These are phyloP conservation scores for Arnoldichthys spilopterus DNA, from an alignment of 2,797 vertebrate genomes.

Conservation along the genomic window DNA sequence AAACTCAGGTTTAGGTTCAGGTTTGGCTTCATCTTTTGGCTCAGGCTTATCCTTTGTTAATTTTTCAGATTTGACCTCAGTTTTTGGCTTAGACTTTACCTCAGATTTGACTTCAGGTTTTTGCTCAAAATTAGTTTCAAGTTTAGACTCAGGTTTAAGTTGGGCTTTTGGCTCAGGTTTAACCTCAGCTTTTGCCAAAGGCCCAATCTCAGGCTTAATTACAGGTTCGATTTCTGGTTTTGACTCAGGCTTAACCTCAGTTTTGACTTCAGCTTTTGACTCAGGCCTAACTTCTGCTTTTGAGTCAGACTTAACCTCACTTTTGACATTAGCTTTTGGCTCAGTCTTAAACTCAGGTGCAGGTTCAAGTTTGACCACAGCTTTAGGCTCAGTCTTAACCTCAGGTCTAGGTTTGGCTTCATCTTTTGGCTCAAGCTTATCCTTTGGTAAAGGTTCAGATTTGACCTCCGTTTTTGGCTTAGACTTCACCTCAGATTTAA, in stretches of 20 bases:
- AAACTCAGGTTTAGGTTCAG: background rate
- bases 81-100: slow-evolving; percentile 45
- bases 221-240: slow-evolving; percentile 60
- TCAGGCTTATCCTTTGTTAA: slow-evolving; percentile 55
- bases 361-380: slow-evolving; percentile 50
- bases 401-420: background rate
- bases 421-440: slow-evolving; percentile 17
- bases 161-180: background rate
- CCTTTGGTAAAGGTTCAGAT: slow-evolving; percentile 61
- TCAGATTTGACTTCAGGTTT: slow-evolving; percentile 4
- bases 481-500: background rate
- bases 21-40: background rate
- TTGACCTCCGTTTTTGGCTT: slow-evolving; percentile 51
- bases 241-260: slow-evolving; percentile 28
- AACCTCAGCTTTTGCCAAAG: slow-evolving; percentile 55
- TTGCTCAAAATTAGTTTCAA: background rate
- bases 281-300: slow-evolving; percentile 60
- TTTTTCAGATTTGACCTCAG: slow-evolving; percentile 53
- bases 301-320: no score
- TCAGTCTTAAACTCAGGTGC: background rate
- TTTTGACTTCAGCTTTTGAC: background rate
- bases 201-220: slow-evolving; percentile 50
- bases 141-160: slow-evolving; percentile 27
- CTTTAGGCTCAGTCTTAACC: slow-evolving; percentile 49
- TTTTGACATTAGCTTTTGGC: slow-evolving; percentile 8